Conservation (phyloP, 2,797 vertebrate genomes). For the Salmo trutta region DNA sequence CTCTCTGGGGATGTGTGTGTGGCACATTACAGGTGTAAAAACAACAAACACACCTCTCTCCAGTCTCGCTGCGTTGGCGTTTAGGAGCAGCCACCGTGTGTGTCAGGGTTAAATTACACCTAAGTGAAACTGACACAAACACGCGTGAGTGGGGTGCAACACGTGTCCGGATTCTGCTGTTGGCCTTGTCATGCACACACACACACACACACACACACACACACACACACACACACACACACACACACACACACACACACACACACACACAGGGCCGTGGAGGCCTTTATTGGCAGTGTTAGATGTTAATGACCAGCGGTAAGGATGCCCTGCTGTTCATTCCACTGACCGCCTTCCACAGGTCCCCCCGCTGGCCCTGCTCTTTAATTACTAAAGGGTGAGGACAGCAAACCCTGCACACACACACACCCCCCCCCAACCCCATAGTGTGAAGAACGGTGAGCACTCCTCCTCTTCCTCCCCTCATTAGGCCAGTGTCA, state of each 20-base stretch:
- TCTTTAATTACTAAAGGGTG: constrained; percentile 65
- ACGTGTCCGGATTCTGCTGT: constrained; percentile 38
- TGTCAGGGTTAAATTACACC: constrained; percentile 3
- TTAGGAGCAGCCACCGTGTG: not conserved
- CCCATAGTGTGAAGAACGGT: constrained; percentile 30
- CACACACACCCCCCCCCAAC: constrained; percentile 41
- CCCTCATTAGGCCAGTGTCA: constrained; percentile 72
- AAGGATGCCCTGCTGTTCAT: constrained; percentile 68
- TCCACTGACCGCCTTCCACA: constrained; percentile 58
- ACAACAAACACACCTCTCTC: constrained; percentile 1
- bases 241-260: constrained; percentile 35
- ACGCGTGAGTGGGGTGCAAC: constrained; percentile 33
- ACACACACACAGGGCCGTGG: constrained; percentile 25
- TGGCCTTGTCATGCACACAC: constrained; percentile 22
- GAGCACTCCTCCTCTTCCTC: constrained; percentile 53
- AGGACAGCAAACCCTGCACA: constrained; percentile 18
- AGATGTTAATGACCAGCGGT: constrained; percentile 71
- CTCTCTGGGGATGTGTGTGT: constrained; percentile 17
- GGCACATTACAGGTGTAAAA: constrained; percentile 16
- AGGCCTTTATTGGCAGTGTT: constrained; percentile 57
- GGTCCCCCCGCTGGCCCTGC: constrained; percentile 49
- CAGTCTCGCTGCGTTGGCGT: not conserved
- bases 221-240: constrained; percentile 21
- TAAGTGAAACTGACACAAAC: constrained; percentile 42
- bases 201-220: constrained; percentile 36